Evolutionary conservation across 2,797 vertebrate genomes (phyloP).

Genomic region (Hoplostethus mediterraneus): DNA sequence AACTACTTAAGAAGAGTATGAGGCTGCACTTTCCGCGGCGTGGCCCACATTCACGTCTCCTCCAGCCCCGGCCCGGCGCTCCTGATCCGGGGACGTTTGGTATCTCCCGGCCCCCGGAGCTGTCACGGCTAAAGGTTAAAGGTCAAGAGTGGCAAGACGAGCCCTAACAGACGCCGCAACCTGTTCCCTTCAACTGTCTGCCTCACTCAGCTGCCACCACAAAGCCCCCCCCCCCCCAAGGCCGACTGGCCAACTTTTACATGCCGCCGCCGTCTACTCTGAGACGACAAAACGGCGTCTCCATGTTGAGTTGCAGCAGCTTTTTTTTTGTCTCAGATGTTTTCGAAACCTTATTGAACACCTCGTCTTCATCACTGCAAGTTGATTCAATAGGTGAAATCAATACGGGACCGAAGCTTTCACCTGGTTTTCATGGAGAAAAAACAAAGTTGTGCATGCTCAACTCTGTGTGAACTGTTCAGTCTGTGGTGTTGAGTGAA

Average conservation of each 20-base stretch:
- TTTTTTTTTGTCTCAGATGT: neutral
- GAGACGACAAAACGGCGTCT: neutral
- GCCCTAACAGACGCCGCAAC: constrained; percentile 74
- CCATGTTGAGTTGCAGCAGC: too few species aligned
- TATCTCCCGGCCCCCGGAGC: constrained; percentile 59
- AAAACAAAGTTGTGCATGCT: neutral
- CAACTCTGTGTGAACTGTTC: constrained; percentile 10
- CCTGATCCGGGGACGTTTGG: constrained; percentile 34
- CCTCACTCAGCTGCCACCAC: constrained; percentile 69
- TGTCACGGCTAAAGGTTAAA: constrained; percentile 77
- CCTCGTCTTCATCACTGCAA: neutral
- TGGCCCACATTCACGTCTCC: constrained; percentile 7
- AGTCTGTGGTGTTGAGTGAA: constrained; percentile 9
- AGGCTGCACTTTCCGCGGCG: neutral
- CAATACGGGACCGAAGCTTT: constrained; percentile 3
- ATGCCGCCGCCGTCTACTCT: neutral
- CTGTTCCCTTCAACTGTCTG: constrained; percentile 73
- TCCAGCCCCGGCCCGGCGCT: neutral
- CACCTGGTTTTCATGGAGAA: neutral
- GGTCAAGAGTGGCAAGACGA: constrained; percentile 78
- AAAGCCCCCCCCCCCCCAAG: constrained; percentile 18
- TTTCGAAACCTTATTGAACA: neutral
- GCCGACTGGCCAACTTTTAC: constrained; percentile 1
- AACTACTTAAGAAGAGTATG: neutral
- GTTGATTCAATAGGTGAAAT: constrained; percentile 18